Evolutionary conservation across 1,140 invertebrate species (phyloP), one percentile per base, ranked within the genome.

Genomic region (Cyclina sinensis): DNA sequence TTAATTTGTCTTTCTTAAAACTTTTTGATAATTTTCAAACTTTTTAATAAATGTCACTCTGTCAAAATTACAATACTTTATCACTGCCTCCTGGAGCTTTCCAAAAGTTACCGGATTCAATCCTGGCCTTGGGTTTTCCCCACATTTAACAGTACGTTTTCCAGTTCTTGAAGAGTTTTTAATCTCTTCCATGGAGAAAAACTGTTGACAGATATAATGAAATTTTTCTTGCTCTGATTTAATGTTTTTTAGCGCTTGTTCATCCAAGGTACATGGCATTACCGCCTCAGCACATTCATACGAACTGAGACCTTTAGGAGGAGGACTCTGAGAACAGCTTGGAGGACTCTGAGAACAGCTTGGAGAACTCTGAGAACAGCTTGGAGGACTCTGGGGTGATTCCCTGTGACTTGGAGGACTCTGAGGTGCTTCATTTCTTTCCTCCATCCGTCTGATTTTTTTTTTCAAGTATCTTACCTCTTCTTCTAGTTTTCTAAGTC

Each of bases 1-100:
- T 78, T 46, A 78, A 78, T 78, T 78, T 43, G 73, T 78, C 73
- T 78, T 80, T 80, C 76, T 54, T 57, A 80, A 59, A 30, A 80
- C 76, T 59, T 80, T 80, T 80, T 59, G 76, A 80, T 57, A 80
- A 24, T 80, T 80, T 80, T 80, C 74, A 78, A 46, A 73, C 27
- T 78, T 78, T 78, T 78, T 80, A 18, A 80, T 80, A 80, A 57
- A 80, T 80, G 51, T 80, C 18, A 16, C 76, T 57, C 48, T 80
- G 48, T 80, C 51, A 59, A 80, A 80, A 57, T 54, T 57, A 59
- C 76, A 80, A 59, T 80, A 80, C 30, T 80, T 80, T 27, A 80
- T 54, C 76, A 80, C 76, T 57, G 48, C 76, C 76, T 54, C 51
- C 51, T 80, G 46, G 11, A 80, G 51, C 35, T 80, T 80, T 57